Conservation (phyloP, 2,797 vertebrate species). For the Oreochromis grahami region DNA sequence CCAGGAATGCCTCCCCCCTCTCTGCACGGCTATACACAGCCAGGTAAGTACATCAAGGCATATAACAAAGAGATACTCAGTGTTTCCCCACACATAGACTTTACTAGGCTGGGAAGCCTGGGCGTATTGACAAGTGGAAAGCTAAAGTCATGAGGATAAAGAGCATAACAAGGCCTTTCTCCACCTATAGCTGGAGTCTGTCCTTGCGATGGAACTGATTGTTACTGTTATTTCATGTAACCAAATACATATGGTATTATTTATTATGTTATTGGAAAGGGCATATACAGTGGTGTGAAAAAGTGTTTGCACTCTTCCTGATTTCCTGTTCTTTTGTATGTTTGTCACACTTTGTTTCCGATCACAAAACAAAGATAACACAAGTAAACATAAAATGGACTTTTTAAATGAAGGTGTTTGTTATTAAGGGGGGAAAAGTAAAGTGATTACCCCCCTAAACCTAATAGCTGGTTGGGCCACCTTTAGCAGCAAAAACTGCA, state of each 20-base stretch:
- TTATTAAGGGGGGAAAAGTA: background rate
- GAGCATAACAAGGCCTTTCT: background rate
- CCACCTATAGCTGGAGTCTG: background rate
- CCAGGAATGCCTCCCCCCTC: conserved; percentile 71
- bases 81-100: background rate
- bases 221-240: background rate
- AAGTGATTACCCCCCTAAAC: background rate
- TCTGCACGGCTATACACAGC: conserved; percentile 79
- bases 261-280: background rate
- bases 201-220: background rate
- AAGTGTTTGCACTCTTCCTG: background rate
- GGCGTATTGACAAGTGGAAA: background rate
- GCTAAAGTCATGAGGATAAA: background rate
- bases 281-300: background rate
- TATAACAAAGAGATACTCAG: background rate
- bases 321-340: background rate
- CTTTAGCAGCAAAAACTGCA: background rate
- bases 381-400: background rate
- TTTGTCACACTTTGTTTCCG: background rate
- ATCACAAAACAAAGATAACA: background rate
- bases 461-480: background rate
- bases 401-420: background rate
- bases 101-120: background rate
- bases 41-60: conserved; percentile 75
- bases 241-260: background rate